phyloP scores from a whole-genome alignment of 2,113 vertebrate genomes.

The Zosterops borbonicus region DNA sequence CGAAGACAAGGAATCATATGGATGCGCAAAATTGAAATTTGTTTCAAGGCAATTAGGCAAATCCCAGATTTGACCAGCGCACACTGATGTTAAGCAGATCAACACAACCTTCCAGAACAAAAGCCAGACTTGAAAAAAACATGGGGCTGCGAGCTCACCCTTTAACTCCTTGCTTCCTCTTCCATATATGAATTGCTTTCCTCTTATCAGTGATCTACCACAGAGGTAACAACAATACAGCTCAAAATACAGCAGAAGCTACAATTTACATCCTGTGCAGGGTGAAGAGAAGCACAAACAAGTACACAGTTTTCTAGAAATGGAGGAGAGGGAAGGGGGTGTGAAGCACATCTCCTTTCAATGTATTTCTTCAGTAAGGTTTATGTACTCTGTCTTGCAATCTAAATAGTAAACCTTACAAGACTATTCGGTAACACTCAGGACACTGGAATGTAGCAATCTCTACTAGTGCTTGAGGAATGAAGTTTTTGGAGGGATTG shows the following conservation, averaged over 20 bases:
- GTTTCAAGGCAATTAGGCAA: not conserved
- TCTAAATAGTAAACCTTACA: not conserved
- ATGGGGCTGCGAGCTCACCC: not conserved
- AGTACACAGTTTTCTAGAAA: not conserved
- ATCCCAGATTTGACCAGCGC: not conserved
- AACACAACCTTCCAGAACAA: not conserved
- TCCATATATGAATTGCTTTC: not conserved
- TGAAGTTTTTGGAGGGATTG: not conserved
- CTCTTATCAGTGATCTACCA: not conserved
- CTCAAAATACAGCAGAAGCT: not conserved
- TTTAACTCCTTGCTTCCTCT: not conserved
- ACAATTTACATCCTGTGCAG: not conserved
- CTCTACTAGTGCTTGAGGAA: not conserved
- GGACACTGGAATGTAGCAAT: not conserved
- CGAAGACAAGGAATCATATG: not conserved
- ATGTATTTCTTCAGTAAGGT: not conserved
- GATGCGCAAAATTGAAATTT: not conserved
- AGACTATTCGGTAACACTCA: not conserved
- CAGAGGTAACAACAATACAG: not conserved
- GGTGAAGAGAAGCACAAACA: not conserved
- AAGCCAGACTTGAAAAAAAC: not conserved
- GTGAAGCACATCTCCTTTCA: not conserved
- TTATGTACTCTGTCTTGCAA: not conserved
- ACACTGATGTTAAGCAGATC: not conserved
- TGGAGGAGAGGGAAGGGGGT: accelerated